Percentiles rank a stretch among this genome's conserved stretches.
Evolutionary conservation across 2,113 vertebrate species (phyloP).

Genomic region (Hydrolagus affinis): DNA sequence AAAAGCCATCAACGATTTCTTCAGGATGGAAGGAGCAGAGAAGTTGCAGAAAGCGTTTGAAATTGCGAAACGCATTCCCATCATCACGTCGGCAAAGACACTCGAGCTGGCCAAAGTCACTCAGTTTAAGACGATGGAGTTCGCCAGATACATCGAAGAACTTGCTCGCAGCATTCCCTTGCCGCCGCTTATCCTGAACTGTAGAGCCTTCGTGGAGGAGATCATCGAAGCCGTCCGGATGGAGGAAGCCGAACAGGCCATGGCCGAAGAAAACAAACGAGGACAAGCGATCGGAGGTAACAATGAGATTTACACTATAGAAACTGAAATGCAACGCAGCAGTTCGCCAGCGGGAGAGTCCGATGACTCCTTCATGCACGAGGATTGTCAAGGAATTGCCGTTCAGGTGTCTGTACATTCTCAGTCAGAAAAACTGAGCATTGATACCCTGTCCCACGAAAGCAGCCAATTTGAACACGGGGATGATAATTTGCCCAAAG

Average conservation of each 20-base stretch:
- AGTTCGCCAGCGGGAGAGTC: conserved; percentile 58
- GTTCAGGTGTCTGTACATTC: conserved; percentile 67
- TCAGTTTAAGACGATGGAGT: conserved; percentile 88
- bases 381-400: conserved; percentile 61
- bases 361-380: conserved; percentile 55
- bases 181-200: conserved; percentile 81
- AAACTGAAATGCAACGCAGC: conserved; percentile 52
- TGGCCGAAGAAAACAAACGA: conserved; percentile 43
- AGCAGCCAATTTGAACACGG: conserved; percentile 43
- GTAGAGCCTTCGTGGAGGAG: conserved; percentile 63
- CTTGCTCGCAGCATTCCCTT: conserved; percentile 85
- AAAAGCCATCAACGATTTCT: conserved; percentile 89
- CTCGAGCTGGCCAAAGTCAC: conserved; percentile 85
- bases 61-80: conserved; percentile 88
- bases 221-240: conserved; percentile 62
- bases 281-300: conserved; percentile 41
- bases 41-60: conserved; percentile 92
- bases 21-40: conserved; percentile 82
- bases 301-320: conserved; percentile 47
- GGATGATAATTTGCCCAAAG: not conserved
- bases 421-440: conserved; percentile 46
- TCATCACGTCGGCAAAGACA: conserved; percentile 82
- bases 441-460: conserved; percentile 52
- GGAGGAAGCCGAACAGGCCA: conserved; percentile 52
- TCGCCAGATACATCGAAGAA: conserved; percentile 88